A percentile compares a stretch with the other conserved stretches of the same genome.
Evolutionary conservation across 2,113 vertebrate species (phyloP).

Genomic region (Neolamprologus hecqui): DNA sequence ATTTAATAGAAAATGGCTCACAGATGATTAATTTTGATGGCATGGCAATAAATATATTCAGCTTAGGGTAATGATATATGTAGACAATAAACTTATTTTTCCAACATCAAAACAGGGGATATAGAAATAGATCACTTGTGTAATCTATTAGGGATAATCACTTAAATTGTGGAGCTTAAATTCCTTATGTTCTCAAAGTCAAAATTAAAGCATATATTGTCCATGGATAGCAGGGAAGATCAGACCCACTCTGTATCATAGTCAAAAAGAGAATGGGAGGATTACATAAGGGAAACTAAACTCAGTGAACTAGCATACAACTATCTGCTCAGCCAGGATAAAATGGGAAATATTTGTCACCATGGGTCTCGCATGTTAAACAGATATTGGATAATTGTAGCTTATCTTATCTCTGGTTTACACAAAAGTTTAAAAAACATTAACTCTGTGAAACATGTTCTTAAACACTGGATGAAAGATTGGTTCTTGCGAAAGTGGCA

Average conservation of each 20-base stretch:
- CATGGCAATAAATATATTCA: not conserved
- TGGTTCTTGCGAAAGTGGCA: rapidly evolving
- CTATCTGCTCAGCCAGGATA: not conserved
- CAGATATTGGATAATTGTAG: not conserved
- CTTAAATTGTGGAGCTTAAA: not conserved
- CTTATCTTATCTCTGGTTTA: not conserved
- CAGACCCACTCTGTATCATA: not conserved
- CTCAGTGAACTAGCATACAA: not conserved
- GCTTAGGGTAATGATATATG: not conserved
- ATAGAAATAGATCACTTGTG: not conserved
- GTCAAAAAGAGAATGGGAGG: not conserved
- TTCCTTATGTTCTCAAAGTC: rapidly evolving
- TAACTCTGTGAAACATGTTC: not conserved
- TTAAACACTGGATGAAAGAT: not conserved
- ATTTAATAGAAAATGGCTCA: not conserved
- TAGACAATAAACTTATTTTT: not conserved
- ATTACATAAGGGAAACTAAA: not conserved
- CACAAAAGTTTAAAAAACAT: not conserved
- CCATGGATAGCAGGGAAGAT: not conserved
- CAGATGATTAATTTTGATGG: not conserved
- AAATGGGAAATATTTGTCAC: not conserved
- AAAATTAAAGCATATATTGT: not conserved
- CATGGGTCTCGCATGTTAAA: not conserved
- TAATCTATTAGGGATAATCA: not conserved
- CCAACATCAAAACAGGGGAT: not conserved